Evolutionary conservation across 2,797 vertebrate genomes (phyloP).

Genomic region (Spinibarbus caldwelli): DNA sequence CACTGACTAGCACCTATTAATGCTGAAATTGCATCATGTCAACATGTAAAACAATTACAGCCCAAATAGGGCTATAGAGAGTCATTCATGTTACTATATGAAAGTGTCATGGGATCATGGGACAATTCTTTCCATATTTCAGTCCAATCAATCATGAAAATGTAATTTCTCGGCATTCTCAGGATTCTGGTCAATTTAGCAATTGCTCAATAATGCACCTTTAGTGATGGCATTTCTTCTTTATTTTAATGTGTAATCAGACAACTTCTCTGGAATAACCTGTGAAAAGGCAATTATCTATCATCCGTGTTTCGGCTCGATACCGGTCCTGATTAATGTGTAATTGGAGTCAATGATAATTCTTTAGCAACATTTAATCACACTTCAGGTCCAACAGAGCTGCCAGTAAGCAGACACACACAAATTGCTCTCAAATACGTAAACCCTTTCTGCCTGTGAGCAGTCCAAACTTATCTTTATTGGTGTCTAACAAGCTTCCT

Average conservation of each 20-base stretch:
- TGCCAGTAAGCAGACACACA: slow-evolving; percentile 22
- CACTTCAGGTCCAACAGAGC: slow-evolving; percentile 27
- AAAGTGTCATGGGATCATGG: not conserved
- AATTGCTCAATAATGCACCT: not conserved
- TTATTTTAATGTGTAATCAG: slow-evolving; percentile 18
- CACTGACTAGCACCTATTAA: not conserved
- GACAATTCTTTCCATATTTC: not conserved
- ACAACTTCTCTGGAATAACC: not conserved
- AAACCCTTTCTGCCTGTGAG: slow-evolving; percentile 2
- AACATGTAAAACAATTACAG: slow-evolving; percentile 14
- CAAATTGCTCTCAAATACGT: slow-evolving; percentile 14
- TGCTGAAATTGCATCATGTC: slow-evolving; percentile 22
- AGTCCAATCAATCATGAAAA: not conserved
- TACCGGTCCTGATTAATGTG: slow-evolving; percentile 14
- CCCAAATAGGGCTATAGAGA: not conserved
- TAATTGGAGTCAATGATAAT: slow-evolving; percentile 50
- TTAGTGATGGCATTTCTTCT: slow-evolving; percentile 7
- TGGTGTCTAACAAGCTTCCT: slow-evolving; percentile 11
- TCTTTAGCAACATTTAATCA: slow-evolving; percentile 35
- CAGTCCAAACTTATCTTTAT: slow-evolving; percentile 34
- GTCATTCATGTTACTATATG: not conserved
- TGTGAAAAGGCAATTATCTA: slow-evolving; percentile 42
- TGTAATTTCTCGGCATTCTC: not conserved
- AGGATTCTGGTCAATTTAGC: not conserved
- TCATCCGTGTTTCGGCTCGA: slow-evolving; percentile 30